Evolutionary conservation across 2,888 invertebrate genomes (phyloP).

Genomic region (Apodemia zela): DNA sequence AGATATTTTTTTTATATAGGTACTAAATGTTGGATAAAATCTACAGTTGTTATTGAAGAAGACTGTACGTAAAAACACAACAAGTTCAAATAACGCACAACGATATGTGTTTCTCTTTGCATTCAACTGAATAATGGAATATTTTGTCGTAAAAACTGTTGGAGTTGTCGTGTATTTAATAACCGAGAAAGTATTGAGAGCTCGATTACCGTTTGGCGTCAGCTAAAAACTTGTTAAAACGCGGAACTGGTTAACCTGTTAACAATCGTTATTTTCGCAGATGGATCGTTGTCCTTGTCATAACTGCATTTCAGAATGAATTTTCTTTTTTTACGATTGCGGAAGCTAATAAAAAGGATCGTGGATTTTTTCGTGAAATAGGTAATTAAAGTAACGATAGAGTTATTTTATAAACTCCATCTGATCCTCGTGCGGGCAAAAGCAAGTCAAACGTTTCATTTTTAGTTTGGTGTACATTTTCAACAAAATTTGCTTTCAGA

Average conservation of each 20-base stretch:
- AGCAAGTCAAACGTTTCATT: too few species aligned
- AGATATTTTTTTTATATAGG: too few species aligned
- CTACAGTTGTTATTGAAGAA: not conserved
- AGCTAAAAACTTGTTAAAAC: slow-evolving; percentile 42
- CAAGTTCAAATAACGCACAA: slow-evolving; percentile 26
- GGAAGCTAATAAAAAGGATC: not conserved
- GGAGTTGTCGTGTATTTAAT: slow-evolving; percentile 35
- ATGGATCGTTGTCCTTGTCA: slow-evolving; percentile 3
- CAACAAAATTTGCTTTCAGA: too few species aligned
- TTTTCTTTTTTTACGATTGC: slow-evolving; percentile 3
- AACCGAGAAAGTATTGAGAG: slow-evolving; percentile 49
- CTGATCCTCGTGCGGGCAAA: too few species aligned
- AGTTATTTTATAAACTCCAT: too few species aligned
- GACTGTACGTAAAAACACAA: not conserved
- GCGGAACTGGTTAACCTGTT: slow-evolving; percentile 38
- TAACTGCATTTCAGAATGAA: slow-evolving; percentile 5
- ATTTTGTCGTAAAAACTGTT: slow-evolving; percentile 28
- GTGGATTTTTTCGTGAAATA: not conserved
- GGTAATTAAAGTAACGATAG: too few species aligned
- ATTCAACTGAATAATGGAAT: slow-evolving; percentile 30
- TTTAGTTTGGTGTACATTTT: too few species aligned
- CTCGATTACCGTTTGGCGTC: slow-evolving; percentile 45
- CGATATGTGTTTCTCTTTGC: slow-evolving; percentile 28
- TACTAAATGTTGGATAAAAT: slow-evolving; percentile 10
- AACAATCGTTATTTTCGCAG: slow-evolving; percentile 32